Conservation (phyloP, 1,140 invertebrate genomes). For the Meloidogyne chitwoodi region DNA sequence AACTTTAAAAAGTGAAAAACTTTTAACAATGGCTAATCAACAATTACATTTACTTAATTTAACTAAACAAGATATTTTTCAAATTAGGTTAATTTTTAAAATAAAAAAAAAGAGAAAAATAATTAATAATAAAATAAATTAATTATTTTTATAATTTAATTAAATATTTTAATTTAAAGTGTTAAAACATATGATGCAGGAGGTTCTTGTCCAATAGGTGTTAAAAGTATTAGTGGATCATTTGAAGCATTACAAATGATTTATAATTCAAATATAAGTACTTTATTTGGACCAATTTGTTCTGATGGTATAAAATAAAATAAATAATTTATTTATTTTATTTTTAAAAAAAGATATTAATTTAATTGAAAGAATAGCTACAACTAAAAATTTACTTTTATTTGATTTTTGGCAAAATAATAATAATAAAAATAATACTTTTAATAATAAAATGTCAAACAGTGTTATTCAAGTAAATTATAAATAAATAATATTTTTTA, state of each 20-base stretch:
- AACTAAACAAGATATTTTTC: constrained; percentile 1
- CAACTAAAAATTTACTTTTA: constrained; percentile 21
- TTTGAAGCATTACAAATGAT: constrained; percentile 19
- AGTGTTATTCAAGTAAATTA: constrained; percentile 5
- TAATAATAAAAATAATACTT: constrained; percentile 12
- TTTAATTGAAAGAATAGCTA: constrained; percentile 16
- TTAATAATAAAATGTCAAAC: neutral
- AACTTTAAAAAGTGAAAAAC: neutral
- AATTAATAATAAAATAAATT: neutral
- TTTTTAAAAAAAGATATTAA: constrained; percentile 31
- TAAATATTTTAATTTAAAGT: neutral
- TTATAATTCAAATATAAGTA: constrained; percentile 27
- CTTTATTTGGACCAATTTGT: constrained; percentile 45
- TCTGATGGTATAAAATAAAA: neutral
- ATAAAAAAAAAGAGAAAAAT: too few species aligned
- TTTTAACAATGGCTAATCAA: constrained; percentile 17
- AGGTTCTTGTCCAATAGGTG: neutral
- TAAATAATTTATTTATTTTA: neutral
- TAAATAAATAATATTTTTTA: neutral
- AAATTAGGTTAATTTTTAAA: constrained; percentile 7
- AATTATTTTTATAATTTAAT: neutral
- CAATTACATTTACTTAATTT: constrained; percentile 17
- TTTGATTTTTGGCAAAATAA: constrained; percentile 40
- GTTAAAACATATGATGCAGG: constrained; percentile 3
- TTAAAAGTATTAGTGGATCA: constrained; percentile 8